Percentiles rank a stretch among this genome's conserved stretches.
These are phyloP conservation scores for Vipera ursinii DNA, from an alignment of 2,797 vertebrate species.

Conservation along the genomic window DNA sequence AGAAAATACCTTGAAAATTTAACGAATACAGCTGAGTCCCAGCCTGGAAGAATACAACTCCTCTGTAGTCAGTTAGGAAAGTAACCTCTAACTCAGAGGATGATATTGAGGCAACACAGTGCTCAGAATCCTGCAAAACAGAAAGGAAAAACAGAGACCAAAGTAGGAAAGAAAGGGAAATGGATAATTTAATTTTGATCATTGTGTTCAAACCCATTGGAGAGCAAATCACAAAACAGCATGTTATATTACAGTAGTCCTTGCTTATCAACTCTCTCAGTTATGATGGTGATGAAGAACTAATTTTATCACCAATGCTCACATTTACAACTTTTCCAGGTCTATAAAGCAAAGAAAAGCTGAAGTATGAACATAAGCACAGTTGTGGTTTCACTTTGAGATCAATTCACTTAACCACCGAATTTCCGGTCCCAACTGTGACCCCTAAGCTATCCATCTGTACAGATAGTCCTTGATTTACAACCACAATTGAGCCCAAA, in stretches of 20 bases:
- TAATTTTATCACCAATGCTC: neutral
- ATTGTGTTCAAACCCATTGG: neutral
- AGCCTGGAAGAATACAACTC: slow-evolving; percentile 39
- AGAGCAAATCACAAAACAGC: neutral
- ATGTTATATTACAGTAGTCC: neutral
- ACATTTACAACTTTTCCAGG: neutral
- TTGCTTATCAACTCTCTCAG: neutral
- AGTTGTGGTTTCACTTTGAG: neutral
- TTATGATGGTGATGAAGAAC: neutral
- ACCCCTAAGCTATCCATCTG: neutral
- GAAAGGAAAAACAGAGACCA: neutral
- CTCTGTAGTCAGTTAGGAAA: slow-evolving; percentile 34
- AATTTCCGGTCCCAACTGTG: neutral
- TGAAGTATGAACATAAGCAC: neutral
- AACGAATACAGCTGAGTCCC: slow-evolving; percentile 55
- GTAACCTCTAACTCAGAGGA: slow-evolving; percentile 51
- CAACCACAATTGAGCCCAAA: neutral
- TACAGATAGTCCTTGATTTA: neutral
- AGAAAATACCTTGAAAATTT: slow-evolving; percentile 54
- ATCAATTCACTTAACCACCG: neutral
- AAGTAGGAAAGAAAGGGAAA: neutral
- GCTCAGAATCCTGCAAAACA: slow-evolving; percentile 21
- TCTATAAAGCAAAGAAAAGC: neutral
- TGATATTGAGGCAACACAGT: slow-evolving; percentile 35
- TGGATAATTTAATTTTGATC: neutral